These are phyloP conservation scores for Enteromius argenteus DNA, from an alignment of 2,797 vertebrate species.

Conservation along the genomic window DNA sequence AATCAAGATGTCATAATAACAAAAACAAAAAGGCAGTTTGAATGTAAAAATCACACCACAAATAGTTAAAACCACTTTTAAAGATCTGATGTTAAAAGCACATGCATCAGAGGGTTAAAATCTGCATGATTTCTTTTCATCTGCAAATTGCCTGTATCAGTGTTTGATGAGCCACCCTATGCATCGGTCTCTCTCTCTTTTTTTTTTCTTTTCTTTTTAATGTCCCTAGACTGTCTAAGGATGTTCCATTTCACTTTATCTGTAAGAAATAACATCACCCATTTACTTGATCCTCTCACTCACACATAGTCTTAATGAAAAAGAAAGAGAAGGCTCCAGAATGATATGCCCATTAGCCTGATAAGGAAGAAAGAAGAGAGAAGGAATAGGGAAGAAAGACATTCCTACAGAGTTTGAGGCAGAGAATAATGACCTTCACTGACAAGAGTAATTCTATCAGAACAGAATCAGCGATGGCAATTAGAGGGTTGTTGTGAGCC, in stretches of 20 bases:
- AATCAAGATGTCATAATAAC: not conserved
- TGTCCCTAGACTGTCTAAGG: constrained; percentile 1
- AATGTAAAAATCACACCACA: not conserved
- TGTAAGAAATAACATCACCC: constrained; percentile 31
- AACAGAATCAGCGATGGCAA: constrained; percentile 79
- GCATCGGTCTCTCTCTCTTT: not conserved
- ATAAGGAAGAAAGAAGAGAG: constrained; percentile 42
- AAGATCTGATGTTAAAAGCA: not conserved
- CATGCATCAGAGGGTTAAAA: not conserved
- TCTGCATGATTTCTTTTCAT: constrained; percentile 16
- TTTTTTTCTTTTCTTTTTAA: not conserved
- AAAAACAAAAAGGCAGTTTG: not conserved
- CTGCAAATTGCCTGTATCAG: constrained; percentile 27
- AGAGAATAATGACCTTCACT: constrained; percentile 76
- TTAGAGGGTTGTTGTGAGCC: constrained; percentile 75
- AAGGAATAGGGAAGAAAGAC: constrained; percentile 54
- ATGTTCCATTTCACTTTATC: constrained; percentile 38
- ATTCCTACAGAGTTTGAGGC: constrained; percentile 70
- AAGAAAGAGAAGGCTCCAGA: constrained; percentile 29
- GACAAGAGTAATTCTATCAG: constrained; percentile 80
- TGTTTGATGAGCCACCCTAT: constrained; percentile 15
- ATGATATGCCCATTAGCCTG: constrained; percentile 47
- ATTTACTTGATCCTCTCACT: constrained; percentile 44
- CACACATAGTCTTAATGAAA: constrained; percentile 34
- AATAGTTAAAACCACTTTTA: not conserved